Base-by-base conservation (phyloP, 2,888 invertebrate genomes). In the Pristionchus fissidentatus region DNA sequence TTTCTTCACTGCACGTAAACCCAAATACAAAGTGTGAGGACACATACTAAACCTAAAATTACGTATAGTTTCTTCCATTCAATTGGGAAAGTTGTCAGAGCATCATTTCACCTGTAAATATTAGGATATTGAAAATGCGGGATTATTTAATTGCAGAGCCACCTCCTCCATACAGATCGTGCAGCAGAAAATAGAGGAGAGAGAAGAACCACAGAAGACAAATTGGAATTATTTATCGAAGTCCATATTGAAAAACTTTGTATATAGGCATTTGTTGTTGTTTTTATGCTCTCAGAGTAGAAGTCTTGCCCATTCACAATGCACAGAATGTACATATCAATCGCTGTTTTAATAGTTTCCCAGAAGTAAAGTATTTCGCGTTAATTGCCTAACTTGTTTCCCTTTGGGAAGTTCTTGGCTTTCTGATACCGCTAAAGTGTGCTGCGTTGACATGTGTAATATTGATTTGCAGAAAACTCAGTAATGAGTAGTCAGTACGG, bases 111-210 rank as follows among this genome's bases (percentile, higher is more conserved):
- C n/a, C n/a, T n/a, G n/a, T n/a, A n/a, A n/a, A n/a, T n/a, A n/a
- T n/a, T n/a, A n/a, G n/a, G n/a, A n/a, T n/a, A n/a, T n/a, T n/a
- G n/a, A n/a, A n/a, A n/a, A n/a, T n/a, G n/a, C n/a, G n/a, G n/a
- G n/a, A n/a, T n/a, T n/a, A n/a, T n/a, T n/a, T n/a, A n/a, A n/a
- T 60, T 60, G 26, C 29, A 60, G 60, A 60, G 15, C 60, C 60
- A 10, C 60, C 60, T 29, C 60, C 60, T 7, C 15, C 60, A 3
- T 60, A 60, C 29, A 26, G 32, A n/a, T 60, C 26, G 60, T 29
- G 29, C 32, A 29, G 15, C 60, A 60, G 32, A 8, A 29, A 29
- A 32, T 60, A 60, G 15, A 26, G 7, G 22, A 22, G 22, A 7
- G 55, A 55, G 22, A 55, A 55, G n/a, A n/a, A n/a, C n/a, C n/a